Conservation (phyloP, 1,140 invertebrate genomes). For the Myzus persicae region DNA sequence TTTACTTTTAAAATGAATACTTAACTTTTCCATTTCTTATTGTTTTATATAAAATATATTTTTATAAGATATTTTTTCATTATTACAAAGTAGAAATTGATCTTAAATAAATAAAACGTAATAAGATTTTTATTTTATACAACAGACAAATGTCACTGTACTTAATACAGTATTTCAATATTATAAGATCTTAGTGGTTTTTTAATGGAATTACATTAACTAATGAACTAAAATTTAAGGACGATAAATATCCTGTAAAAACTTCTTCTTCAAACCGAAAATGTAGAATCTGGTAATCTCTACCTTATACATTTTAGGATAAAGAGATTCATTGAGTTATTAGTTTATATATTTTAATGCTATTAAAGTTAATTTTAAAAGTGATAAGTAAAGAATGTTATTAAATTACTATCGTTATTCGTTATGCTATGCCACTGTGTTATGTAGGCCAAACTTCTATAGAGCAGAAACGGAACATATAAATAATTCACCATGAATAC, state of each 20-base stretch:
- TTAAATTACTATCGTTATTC: background rate
- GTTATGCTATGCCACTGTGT: background rate
- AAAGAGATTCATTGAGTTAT: background rate
- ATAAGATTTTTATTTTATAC: too few species aligned
- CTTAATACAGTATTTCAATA: too few species aligned
- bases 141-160: too few species aligned
- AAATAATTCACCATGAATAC: slow-evolving; percentile 5
- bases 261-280: background rate
- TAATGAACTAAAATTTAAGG: background rate
- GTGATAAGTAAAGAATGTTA: background rate
- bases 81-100: too few species aligned
- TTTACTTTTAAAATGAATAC: too few species aligned
- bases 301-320: background rate
- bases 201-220: background rate
- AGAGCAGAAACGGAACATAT: background rate
- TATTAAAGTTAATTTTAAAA: background rate
- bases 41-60: background rate
- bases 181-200: background rate
- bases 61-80: too few species aligned
- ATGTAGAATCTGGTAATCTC: background rate
- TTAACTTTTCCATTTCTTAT: background rate
- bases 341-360: background rate
- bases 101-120: too few species aligned
- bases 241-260: background rate
- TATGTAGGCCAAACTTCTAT: background rate